phyloP scores from a whole-genome alignment of 2,797 vertebrate genomes.

The Helarctos malayanus region DNA sequence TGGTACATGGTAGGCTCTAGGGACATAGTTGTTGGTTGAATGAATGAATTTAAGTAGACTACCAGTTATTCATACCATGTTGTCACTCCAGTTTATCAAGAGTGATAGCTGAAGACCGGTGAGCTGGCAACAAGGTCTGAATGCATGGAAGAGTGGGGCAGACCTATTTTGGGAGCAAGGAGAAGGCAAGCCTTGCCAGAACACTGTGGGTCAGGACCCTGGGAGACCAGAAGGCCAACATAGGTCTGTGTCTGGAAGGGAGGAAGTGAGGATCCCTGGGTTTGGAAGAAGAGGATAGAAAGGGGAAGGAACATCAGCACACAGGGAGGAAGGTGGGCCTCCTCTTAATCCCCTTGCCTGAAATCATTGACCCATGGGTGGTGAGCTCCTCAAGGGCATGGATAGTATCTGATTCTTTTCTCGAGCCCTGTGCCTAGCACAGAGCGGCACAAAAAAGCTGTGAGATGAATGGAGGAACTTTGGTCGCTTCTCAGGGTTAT shows the following conservation, averaged over 20 bases:
- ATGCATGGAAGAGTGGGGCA: background rate
- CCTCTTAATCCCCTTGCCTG: conserved; percentile 5
- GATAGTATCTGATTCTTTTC: background rate
- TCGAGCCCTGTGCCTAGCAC: background rate
- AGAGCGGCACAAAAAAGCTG: background rate
- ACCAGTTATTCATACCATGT: background rate
- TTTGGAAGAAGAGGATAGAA: background rate
- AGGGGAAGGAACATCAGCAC: background rate
- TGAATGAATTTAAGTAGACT: conserved; percentile 31
- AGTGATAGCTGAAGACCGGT: background rate
- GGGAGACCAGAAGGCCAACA: background rate
- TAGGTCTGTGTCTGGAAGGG: background rate
- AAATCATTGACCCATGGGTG: background rate
- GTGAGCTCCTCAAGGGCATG: background rate
- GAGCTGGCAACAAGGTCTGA: conserved; percentile 38
- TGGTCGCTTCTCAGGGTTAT: background rate
- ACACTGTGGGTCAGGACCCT: background rate
- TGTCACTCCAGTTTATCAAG: conserved; percentile 6
- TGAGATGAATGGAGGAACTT: background rate
- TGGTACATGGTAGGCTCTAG: background rate
- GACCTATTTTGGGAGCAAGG: background rate
- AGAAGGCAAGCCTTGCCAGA: background rate
- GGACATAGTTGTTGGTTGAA: conserved; percentile 14
- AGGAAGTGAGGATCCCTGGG: background rate
- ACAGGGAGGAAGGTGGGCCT: background rate